A percentile compares a stretch with the other conserved stretches of the same genome.
Conservation (phyloP, 23 tunicate genomes). For the Ciona savignyi region DNA sequence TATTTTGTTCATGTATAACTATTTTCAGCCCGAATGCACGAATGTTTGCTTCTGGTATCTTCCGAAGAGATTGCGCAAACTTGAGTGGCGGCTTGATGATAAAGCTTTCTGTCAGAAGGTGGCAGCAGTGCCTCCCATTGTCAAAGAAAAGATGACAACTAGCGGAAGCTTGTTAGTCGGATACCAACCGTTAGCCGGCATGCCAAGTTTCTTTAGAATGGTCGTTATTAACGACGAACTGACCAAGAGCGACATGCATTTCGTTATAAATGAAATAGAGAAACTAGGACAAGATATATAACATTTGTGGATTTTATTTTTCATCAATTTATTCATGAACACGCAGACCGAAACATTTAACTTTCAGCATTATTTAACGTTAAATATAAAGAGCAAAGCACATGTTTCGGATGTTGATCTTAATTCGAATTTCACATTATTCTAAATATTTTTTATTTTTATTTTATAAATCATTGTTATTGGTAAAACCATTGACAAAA, state of each 20-base stretch:
- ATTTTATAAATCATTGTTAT: no score
- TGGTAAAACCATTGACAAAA: no score
- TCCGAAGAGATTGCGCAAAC: constrained; percentile 42
- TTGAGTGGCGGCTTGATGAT: constrained; percentile 11
- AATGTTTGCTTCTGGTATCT: constrained; percentile 83
- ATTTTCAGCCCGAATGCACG: constrained; percentile 65
- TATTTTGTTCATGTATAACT: neutral
- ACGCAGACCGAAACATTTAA: no score
- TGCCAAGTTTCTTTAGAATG: constrained; percentile 80
- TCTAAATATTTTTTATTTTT: no score
- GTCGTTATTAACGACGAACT: constrained; percentile 64
- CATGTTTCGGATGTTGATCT: no score
- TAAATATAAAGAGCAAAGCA: no score
- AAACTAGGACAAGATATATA: constrained; percentile 40
- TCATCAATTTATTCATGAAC: no score
- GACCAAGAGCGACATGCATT: constrained; percentile 43
- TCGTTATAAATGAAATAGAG: constrained; percentile 51
- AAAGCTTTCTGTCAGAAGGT: constrained; percentile 24
- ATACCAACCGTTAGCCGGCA: constrained; percentile 44
- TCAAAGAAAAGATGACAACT: constrained; percentile 54
- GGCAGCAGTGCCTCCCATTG: constrained; percentile 35
- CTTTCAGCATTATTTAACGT: no score
- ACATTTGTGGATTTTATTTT: no score
- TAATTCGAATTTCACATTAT: no score
- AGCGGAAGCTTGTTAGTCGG: constrained; percentile 21